Percentiles rank a stretch among this genome's conserved stretches.
Conservation (phyloP, 2,797 vertebrate species). For the Sternotherus odoratus region DNA sequence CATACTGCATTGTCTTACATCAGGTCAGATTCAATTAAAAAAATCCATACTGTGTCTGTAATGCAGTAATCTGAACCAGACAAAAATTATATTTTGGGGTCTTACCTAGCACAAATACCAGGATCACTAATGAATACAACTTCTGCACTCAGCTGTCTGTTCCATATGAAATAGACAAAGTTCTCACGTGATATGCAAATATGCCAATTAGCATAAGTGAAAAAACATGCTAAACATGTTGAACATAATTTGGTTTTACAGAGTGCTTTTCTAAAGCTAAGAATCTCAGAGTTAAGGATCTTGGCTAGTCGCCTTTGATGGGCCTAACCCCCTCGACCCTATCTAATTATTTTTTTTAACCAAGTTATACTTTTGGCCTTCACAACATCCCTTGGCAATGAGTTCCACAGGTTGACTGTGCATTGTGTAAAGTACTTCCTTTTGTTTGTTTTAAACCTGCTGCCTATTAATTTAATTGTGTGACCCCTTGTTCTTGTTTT, state of each 20-base stretch:
- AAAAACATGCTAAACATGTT: not conserved
- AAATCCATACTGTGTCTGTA: not conserved
- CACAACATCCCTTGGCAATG: too few species aligned
- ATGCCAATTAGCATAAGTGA: not conserved
- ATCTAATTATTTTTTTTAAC: too few species aligned
- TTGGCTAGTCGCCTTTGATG: too few species aligned
- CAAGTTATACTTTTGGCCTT: too few species aligned
- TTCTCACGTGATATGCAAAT: slow-evolving; percentile 21
- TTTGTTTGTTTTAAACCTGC: too few species aligned
- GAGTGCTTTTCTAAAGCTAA: slow-evolving; percentile 16
- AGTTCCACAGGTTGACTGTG: too few species aligned
- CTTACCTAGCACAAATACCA: not conserved
- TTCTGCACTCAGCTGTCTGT: not conserved
- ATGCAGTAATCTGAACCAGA: not conserved
- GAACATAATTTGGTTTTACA: slow-evolving; percentile 13
- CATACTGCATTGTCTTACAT: not conserved
- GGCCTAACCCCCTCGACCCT: too few species aligned
- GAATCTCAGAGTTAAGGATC: not conserved
- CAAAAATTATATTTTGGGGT: not conserved
- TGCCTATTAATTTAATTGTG: too few species aligned
- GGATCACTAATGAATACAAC: not conserved
- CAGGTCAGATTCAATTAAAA: accelerated
- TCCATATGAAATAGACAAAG: not conserved
- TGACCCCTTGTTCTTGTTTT: too few species aligned
- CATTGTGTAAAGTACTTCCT: too few species aligned